Evolutionary conservation across 2,888 invertebrate genomes (phyloP), one percentile per base, ranked within the genome.

Genomic region (Drosophila ezoana): DNA sequence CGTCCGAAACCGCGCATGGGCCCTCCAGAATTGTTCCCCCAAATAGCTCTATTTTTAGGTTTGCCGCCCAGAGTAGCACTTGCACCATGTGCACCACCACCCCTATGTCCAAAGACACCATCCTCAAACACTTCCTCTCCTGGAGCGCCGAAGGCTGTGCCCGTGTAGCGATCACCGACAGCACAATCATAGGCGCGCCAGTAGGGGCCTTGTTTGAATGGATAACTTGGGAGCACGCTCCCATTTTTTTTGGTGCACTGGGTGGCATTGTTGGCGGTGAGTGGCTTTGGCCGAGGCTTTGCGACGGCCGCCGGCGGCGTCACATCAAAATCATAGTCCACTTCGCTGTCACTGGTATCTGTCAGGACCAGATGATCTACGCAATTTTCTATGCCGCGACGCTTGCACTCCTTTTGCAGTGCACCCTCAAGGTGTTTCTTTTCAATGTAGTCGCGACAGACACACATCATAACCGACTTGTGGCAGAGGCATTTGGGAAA

Each of bases 311-410:
- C 95, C 0, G 95, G 95, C 0, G 95, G 95, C 0, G 95, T 95
- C 52, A 95, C 95, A 74, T 95, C 94, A 28, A 95, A 94, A 79
- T 95, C 95, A 91, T 95, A 93, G 57, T 95, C 95, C 13, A 94
- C 94, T 48, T 95, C 95, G 8, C 89, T 91, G 2, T 92, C 91
- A 6, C 89, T 90, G 0, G 91, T 91, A 44, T 92, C 92, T 0
- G 91, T 88, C 0, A 92, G 72, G 0, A 90, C 72, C 28, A 92
- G 61, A 0, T 78, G 72, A 32, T 91, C 86, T 3, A 75, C 78
- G 33, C 90, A 83, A 8, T 68, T 73, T 3, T 81, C 67, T 3
- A 91, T 72, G 1, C 81, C 51, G 2, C 76, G 79, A 0, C 59
- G 69, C 0, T 64, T 59, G 18, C 91, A 91, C 40, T 94, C 94